Evolutionary conservation across 2,797 vertebrate genomes (phyloP).

Genomic region (Alca torda): DNA sequence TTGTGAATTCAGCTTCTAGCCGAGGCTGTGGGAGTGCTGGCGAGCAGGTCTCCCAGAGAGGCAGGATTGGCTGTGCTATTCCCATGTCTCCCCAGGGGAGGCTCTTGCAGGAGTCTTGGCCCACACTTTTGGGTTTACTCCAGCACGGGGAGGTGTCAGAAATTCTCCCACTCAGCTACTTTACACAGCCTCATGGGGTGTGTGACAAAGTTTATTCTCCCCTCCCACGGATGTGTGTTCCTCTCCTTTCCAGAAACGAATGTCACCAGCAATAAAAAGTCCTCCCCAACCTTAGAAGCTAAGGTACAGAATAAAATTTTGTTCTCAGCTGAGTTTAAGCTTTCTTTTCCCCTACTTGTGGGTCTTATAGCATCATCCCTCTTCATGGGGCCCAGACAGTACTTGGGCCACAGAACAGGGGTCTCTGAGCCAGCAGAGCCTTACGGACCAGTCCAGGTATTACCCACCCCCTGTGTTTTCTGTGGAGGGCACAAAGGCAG

Average conservation of each 20-base stretch:
- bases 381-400: neutral
- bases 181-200: neutral
- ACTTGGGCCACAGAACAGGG: neutral
- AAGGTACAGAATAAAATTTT: neutral
- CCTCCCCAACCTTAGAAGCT: neutral
- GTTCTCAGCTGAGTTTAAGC: neutral
- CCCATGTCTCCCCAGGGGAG: neutral
- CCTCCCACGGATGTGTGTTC: neutral
- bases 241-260: neutral
- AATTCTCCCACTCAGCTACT: constrained; percentile 39
- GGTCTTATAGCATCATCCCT: neutral
- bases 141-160: constrained; percentile 15
- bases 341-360: neutral
- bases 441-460: neutral
- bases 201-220: neutral
- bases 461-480: neutral
- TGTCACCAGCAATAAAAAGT: neutral
- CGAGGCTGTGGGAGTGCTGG: neutral
- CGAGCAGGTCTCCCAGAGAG: neutral
- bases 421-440: neutral
- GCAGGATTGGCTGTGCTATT: constrained; percentile 33
- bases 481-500: neutral
- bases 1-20: neutral
- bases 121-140: neutral
- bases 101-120: constrained; percentile 10